Conservation (phyloP, 2,888 invertebrate species). For the Alcis repandata region DNA sequence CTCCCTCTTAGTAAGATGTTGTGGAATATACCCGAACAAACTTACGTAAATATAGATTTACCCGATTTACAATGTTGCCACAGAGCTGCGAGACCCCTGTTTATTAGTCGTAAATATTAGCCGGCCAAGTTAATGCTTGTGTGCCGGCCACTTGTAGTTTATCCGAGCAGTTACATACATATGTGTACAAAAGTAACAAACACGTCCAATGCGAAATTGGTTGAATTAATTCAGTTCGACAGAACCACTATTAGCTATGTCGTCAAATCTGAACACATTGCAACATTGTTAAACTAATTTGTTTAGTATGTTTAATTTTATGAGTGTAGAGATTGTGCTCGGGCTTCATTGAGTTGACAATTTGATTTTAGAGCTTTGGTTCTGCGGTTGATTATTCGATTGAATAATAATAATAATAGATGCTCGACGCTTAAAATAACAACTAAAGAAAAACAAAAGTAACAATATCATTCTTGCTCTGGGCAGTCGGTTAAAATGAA, state of each 20-base stretch:
- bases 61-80: not conserved
- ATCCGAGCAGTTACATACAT: constrained; percentile 33
- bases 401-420: no score
- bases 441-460: no score
- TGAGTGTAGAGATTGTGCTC: no score
- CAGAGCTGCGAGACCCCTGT: not conserved
- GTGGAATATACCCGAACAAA: no score
- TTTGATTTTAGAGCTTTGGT: no score
- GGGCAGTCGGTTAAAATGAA: no score
- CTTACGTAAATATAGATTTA: no score
- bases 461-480: no score
- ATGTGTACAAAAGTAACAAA: constrained; percentile 23
- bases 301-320: constrained; percentile 8
- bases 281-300: not conserved
- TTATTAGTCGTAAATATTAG: not conserved
- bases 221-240: constrained; percentile 36
- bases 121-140: constrained; percentile 4
- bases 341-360: no score
- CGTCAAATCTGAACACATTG: constrained; percentile 25
- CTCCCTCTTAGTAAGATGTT: no score
- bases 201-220: constrained; percentile 10
- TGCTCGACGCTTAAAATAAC: no score
- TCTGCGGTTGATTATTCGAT: no score
- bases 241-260: constrained; percentile 20
- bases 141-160: constrained; percentile 25